A percentile compares a stretch with the other conserved stretches of the same genome.
These are phyloP conservation scores for Telenomus remus DNA, from an alignment of 1,140 invertebrate species.

Conservation along the genomic window DNA sequence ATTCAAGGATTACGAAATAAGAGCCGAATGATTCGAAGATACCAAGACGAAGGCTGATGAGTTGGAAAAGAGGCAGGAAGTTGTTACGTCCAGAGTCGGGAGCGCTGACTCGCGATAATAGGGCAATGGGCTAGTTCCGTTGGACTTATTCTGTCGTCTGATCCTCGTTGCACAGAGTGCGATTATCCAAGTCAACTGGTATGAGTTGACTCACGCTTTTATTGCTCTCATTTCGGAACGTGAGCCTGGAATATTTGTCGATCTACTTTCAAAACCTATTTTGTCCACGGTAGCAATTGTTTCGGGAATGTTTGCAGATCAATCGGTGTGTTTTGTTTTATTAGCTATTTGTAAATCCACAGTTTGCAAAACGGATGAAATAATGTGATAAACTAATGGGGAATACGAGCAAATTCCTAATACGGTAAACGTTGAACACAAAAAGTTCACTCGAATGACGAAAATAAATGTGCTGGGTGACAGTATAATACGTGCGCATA, in stretches of 20 bases:
- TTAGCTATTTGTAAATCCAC: background rate
- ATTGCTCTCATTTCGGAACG: background rate
- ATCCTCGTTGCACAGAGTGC: conserved; percentile 59
- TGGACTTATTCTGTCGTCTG: conserved; percentile 66
- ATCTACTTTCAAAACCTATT: too few relatives aligned
- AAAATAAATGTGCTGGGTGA: conserved; percentile 25
- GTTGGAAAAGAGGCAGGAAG: conserved; percentile 7
- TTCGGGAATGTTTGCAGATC: too few relatives aligned
- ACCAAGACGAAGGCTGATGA: background rate
- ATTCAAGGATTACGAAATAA: conserved; percentile 6
- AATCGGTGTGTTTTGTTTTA: background rate
- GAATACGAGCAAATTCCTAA: too few relatives aligned
- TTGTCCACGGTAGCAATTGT: too few relatives aligned
- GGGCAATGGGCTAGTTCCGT: conserved; percentile 68
- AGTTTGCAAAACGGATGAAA: too few relatives aligned
- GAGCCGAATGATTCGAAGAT: conserved; percentile 1
- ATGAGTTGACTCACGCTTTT: conserved; percentile 39
- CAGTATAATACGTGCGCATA: conserved; percentile 3
- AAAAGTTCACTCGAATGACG: conserved; percentile 32
- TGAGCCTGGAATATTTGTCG: background rate
- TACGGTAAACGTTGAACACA: background rate
- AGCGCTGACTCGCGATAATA: conserved; percentile 67
- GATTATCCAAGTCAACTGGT: conserved; percentile 71
- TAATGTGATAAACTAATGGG: too few relatives aligned
- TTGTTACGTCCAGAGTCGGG: conserved; percentile 6